Conservation (phyloP, 2,113 vertebrate species). For the Scomber japonicus region DNA sequence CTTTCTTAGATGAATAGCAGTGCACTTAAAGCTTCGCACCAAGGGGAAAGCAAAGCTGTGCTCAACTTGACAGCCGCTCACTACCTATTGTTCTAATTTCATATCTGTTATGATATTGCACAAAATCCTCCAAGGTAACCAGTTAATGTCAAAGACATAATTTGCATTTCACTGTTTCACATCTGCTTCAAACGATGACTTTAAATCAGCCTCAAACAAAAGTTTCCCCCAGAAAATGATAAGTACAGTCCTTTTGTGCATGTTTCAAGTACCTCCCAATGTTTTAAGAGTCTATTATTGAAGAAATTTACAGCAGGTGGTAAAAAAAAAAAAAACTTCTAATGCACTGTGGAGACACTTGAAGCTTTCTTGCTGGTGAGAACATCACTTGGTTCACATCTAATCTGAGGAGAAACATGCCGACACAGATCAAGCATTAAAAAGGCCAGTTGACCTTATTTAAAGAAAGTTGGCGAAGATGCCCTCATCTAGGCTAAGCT, state of each 20-base stretch:
- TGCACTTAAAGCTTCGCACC: conserved; percentile 21
- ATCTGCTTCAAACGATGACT: conserved; percentile 30
- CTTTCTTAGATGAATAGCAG: conserved; percentile 17
- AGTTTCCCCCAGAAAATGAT: not conserved
- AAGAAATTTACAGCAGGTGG: conserved; percentile 3
- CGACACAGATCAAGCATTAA: conserved; percentile 36
- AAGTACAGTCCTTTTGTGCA: conserved; percentile 1
- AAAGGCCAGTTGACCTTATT: conserved; percentile 34
- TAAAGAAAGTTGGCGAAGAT: conserved; percentile 34
- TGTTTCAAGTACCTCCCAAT: not conserved
- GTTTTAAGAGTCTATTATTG: not conserved
- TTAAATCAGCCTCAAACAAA: not conserved
- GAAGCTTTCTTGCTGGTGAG: not conserved
- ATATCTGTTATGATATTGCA: conserved; percentile 23
- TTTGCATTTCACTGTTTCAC: conserved; percentile 14
- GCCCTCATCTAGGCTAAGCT: not conserved
- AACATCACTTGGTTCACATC: conserved; percentile 25
- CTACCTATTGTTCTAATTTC: conserved; percentile 32
- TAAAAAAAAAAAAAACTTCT: not conserved
- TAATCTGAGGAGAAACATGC: conserved; percentile 49
- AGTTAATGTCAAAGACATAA: conserved; percentile 30
- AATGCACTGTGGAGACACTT: conserved; percentile 19
- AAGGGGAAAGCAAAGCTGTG: conserved; percentile 31
- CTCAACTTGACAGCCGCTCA: conserved; percentile 33
- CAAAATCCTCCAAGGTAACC: conserved; percentile 6